Evolutionary conservation across 2,797 vertebrate genomes (phyloP).

Genomic region (Enteromius anoplus): DNA sequence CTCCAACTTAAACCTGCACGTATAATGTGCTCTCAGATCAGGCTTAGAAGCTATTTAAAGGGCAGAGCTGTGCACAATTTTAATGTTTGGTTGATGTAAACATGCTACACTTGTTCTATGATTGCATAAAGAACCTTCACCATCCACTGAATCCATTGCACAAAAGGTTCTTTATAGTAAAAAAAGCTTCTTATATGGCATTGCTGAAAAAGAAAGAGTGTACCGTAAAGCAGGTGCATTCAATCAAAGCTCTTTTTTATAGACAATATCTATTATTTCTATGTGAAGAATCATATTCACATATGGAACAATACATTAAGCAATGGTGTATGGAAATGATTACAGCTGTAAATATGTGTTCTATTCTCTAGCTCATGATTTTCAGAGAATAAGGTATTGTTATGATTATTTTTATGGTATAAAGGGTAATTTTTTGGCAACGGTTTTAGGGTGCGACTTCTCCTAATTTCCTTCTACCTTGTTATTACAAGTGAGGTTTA

Average conservation of each 20-base stretch:
- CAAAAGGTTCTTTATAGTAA: not conserved
- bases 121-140: not conserved
- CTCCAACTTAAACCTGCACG: not conserved
- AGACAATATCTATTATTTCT: not conserved
- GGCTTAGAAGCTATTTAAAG: not conserved
- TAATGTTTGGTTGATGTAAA: not conserved
- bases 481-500: conserved; percentile 35
- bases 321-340: not conserved
- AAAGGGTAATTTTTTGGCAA: conserved; percentile 9
- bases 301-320: not conserved
- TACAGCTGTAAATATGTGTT: not conserved
- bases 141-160: not conserved
- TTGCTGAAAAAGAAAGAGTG: not conserved
- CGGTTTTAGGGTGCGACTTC: conserved; percentile 32
- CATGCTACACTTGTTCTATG: not conserved
- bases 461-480: conserved; percentile 15
- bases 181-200: not conserved
- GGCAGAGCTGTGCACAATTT: not conserved
- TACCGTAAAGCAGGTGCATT: not conserved
- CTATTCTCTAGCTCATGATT: not conserved
- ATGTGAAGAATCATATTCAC: not conserved
- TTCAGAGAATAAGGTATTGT: not conserved
- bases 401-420: conserved; percentile 35
- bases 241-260: not conserved
- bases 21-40: not conserved